Evolutionary conservation across 1,140 invertebrate species (phyloP).

Genomic region (Microvelia longipes): DNA sequence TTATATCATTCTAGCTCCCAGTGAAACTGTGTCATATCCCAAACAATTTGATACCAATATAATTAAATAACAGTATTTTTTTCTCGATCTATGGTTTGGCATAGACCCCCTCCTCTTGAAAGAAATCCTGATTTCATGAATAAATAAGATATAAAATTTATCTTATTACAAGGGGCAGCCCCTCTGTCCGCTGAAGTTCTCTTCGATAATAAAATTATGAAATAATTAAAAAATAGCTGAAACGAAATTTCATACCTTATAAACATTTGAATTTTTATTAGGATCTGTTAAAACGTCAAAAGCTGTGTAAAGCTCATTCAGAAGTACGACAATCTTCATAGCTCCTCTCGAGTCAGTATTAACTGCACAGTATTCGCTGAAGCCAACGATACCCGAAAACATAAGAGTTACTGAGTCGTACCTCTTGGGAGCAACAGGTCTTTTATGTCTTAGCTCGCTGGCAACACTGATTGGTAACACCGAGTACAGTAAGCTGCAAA

Average conservation of each 20-base stretch:
- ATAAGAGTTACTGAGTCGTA: conserved; percentile 80
- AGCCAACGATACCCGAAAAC: conserved; percentile 88
- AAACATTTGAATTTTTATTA: conserved; percentile 79
- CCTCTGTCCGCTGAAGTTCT: too few relatives aligned
- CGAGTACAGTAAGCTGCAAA: conserved; percentile 71
- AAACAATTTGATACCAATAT: too few relatives aligned
- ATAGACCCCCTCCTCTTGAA: too few relatives aligned
- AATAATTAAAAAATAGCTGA: too few relatives aligned
- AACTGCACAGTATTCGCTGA: conserved; percentile 68
- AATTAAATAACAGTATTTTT: too few relatives aligned
- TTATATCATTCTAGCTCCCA: too few relatives aligned
- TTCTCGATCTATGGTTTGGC: too few relatives aligned
- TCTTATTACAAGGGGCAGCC: too few relatives aligned
- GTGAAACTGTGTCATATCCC: too few relatives aligned
- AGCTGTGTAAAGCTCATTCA: conserved; percentile 79
- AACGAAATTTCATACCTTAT: conserved; percentile 69
- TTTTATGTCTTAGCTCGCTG: conserved; percentile 74
- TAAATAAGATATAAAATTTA: too few relatives aligned
- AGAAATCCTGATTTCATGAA: too few relatives aligned
- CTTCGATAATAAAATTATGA: too few relatives aligned
- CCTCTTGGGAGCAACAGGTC: conserved; percentile 69
- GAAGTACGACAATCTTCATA: conserved; percentile 83
- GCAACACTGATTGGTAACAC: conserved; percentile 85
- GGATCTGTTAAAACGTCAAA: conserved; percentile 85
- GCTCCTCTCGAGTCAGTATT: conserved; percentile 73